These are phyloP conservation scores for Myiozetetes cayanensis DNA, from an alignment of 2,113 vertebrate genomes.

Conservation along the genomic window DNA sequence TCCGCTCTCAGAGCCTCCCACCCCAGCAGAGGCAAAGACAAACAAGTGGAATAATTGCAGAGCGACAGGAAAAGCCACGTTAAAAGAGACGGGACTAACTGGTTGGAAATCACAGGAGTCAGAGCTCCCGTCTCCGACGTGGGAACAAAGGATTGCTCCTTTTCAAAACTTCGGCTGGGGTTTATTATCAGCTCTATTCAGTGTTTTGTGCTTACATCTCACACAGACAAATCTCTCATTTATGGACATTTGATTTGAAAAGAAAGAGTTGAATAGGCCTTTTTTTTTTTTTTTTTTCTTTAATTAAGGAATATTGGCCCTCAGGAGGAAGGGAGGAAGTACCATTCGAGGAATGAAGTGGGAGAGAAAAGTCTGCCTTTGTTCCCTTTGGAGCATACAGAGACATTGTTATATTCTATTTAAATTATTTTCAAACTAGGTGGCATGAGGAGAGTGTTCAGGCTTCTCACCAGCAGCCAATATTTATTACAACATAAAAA, in stretches of 20 bases:
- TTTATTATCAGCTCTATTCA: not conserved
- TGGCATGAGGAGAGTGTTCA: not conserved
- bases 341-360: not conserved
- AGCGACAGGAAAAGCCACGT: not conserved
- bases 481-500: not conserved
- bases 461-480: not conserved
- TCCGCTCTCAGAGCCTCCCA: not conserved
- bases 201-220: not conserved
- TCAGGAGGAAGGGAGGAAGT: not conserved
- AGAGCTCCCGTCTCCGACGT: not conserved
- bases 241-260: not conserved
- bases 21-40: not conserved
- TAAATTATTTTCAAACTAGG: not conserved
- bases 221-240: not conserved
- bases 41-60: not conserved
- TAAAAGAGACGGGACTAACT: not conserved
- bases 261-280: not conserved
- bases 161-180: not conserved
- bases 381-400: not conserved
- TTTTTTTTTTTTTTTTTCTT: not conserved
- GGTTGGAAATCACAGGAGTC: not conserved
- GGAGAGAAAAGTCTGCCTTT: slow-evolving; percentile 3
- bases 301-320: not conserved
- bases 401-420: not conserved
- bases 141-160: not conserved